Evolutionary conservation across 2,797 vertebrate genomes (phyloP), one percentile per base, ranked within the genome.

Genomic region (Crocidura indochinensis): DNA sequence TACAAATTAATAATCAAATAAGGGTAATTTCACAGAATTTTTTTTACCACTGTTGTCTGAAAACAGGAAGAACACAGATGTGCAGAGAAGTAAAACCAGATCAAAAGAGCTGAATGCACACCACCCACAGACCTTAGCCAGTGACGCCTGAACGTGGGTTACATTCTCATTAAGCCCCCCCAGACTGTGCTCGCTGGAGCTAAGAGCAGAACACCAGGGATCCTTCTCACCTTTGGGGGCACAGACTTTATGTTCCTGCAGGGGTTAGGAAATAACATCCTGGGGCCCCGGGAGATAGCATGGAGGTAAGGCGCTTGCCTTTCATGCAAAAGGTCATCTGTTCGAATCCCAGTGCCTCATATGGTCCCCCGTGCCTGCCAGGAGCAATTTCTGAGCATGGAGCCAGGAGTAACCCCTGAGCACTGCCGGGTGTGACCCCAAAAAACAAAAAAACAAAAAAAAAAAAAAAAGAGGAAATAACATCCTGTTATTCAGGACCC

Each of bases 41-140:
- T 87, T 64, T 87, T 31, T 56, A 78, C 49, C 72, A 69, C 68
- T 80, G 65, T 88, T 89, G 85, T 94, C 95, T 88, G 88, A 95
- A 94, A 96, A 93, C 90, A 94, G 95, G 91, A 94, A 96, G 92
- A 81, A 3, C 76, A 91, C 53, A 92, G 47, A 93, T 27, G 53
- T 62, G 90, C 53, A 93, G 47, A 92, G 83, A 83, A 87, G 82
- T 77, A 95, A 90, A 92, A 93, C 60, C 85, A 87, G 91, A 92
- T 88, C 90, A 92, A 90, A 90, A 44, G 76, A 78, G 86, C 83
- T 92, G 31, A 94, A 90, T 0, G 27, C 56, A 60, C 56, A 60
- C 56, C 12, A 60, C 4, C 17, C 27, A 29, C 56, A 67, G 62
- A 64, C 20, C 86, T 87, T 69, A 72, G 51, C 19, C 6, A n/a